Evolutionary conservation across 1,140 invertebrate species (phyloP), one percentile per base, ranked within the genome.

Genomic region (Trachelipus rathkii): DNA sequence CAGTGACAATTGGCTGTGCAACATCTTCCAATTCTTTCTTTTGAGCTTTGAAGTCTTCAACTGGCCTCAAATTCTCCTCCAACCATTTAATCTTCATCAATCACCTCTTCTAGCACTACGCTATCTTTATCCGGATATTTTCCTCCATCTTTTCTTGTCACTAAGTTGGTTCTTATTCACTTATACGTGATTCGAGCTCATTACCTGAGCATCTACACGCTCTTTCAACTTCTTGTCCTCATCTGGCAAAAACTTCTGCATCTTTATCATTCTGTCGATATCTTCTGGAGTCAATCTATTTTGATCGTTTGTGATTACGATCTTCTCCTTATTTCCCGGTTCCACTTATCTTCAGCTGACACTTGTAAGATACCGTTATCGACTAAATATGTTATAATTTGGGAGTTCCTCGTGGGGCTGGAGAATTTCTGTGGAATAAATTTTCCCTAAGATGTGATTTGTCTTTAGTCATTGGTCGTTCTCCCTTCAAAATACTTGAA

Each of bases 401-500:
- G 96, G 97, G 96, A 60, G 99, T 95, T 77, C 97, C 97, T 84
- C 97, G 89, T 5, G 96, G 96, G 70, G 97, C 97, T 67, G 96
- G 96, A 79, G 97, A 81, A 99, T 97, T 70, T 96, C 97, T 79
- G 96, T 99, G 23, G 99, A 86, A 85, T 99, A 97, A 85, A 99
- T 99, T 86, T 99, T 98, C 77, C 96, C 96, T 43, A 98, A 88
- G 71, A 96, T 87, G 87, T 99, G 96, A 85, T 99, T n/a, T 99
- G 85, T 99, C 97, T 86, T 99, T 99, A 78, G 96, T 99, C 96
- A 99, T 98, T 43, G 97, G 95, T 84, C 97, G 91, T n/a, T n/a
- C 87, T 99, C 97, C 83, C 97, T 96, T 87, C 98, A 95, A 85
- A 92, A 97, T 0, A 97, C 95, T 86, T 98, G 95, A 84, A 99